phyloP scores from a whole-genome alignment of 2,888 invertebrate genomes.

The Germaria angustata region DNA sequence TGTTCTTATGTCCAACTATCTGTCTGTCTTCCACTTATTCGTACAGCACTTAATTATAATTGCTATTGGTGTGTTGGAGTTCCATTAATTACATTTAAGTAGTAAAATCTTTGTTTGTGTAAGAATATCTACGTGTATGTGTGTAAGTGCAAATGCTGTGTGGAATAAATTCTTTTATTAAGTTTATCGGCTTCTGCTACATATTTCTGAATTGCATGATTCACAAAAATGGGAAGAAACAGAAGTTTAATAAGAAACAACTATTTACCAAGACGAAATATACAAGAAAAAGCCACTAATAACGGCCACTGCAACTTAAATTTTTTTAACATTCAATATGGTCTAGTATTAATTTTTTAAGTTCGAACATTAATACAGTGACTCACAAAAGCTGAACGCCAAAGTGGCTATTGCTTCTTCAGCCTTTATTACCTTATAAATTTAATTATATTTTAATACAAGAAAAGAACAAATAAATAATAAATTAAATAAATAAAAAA shows the following conservation, averaged over 20 bases:
- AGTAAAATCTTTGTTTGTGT: neutral
- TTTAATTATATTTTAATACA: no score
- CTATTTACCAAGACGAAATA: slow-evolving; percentile 41
- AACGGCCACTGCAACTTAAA: slow-evolving; percentile 36
- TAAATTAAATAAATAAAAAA: no score
- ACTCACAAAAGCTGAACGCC: no score
- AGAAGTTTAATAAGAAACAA: slow-evolving; percentile 29
- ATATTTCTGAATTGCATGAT: neutral
- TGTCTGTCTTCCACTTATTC: neutral
- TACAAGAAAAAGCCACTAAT: slow-evolving; percentile 37
- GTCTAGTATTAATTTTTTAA: no score
- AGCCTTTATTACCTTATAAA: no score
- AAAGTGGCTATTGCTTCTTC: no score
- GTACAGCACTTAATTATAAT: slow-evolving; percentile 56
- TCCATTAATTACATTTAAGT: slow-evolving; percentile 50
- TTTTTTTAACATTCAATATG: slow-evolving; percentile 24
- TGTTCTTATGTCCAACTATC: neutral
- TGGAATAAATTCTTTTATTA: neutral
- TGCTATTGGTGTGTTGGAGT: slow-evolving; percentile 48
- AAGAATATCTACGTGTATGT: neutral
- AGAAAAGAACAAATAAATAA: no score
- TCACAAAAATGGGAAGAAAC: neutral
- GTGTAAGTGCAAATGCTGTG: no score
- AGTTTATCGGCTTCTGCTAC: neutral
- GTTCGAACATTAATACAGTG: no score